phyloP scores from a whole-genome alignment of 1,140 invertebrate species.

The Polyergus mexicanus region DNA sequence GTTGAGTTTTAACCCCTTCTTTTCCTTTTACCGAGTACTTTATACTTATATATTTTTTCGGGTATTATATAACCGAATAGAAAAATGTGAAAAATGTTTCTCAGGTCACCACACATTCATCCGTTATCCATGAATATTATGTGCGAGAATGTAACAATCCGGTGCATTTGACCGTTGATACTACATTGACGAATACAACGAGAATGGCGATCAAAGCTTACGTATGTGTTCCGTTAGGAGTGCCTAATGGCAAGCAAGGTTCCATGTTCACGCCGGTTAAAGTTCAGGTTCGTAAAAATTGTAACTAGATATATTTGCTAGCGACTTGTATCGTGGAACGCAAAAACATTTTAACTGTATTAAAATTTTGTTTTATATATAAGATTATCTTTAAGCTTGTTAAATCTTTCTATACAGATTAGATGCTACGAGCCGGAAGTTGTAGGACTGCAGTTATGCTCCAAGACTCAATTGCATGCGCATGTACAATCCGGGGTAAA shows the following conservation, averaged over 20 bases:
- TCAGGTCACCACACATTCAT: conserved; percentile 97
- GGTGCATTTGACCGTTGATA: conserved; percentile 97
- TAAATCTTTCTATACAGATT: conserved; percentile 84
- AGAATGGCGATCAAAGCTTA: conserved; percentile 97
- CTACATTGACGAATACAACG: conserved; percentile 91
- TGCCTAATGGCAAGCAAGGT: conserved; percentile 96
- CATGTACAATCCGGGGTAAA: conserved; percentile 77
- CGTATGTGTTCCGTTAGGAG: conserved; percentile 89
- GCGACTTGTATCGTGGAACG: neutral
- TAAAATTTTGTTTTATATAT: conserved; percentile 4
- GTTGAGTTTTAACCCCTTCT: conserved; percentile 49
- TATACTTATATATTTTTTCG: neutral
- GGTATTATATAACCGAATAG: neutral
- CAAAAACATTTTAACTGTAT: neutral
- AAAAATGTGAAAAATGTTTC: neutral
- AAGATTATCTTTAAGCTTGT: neutral
- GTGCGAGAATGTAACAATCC: conserved; percentile 97
- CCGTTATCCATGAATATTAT: conserved; percentile 99
- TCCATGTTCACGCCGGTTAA: conserved; percentile 98
- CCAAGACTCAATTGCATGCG: conserved; percentile 89
- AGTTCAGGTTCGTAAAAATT: conserved; percentile 87
- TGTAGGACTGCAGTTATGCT: conserved; percentile 92
- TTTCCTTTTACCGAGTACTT: neutral
- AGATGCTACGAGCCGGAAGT: conserved; percentile 96
- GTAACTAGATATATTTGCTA: neutral